Conservation (phyloP, 2,797 vertebrate genomes). For the Lithobates pipiens region DNA sequence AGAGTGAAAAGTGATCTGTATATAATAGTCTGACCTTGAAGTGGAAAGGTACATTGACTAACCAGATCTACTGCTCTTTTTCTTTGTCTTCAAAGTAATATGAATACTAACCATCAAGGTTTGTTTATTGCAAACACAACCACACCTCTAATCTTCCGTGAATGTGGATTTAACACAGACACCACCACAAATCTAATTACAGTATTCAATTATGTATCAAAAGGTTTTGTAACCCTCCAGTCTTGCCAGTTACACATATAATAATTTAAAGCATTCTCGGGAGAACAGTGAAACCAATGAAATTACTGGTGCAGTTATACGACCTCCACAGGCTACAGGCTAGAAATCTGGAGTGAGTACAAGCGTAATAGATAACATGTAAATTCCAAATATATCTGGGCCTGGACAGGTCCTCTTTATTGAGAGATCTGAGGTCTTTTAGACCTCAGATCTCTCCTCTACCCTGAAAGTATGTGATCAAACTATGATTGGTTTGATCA, state of each 20-base stretch:
- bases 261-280: too few relatives aligned
- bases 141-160: background rate
- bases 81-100: background rate
- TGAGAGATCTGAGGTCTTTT: too few relatives aligned
- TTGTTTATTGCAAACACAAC: slow-evolving; percentile 35
- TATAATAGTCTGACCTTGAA: background rate
- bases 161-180: slow-evolving; percentile 1
- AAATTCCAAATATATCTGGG: background rate
- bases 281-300: background rate
- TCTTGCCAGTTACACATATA: background rate
- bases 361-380: background rate
- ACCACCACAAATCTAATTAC: background rate
- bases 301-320: background rate
- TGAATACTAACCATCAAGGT: background rate
- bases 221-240: background rate
- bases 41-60: background rate
- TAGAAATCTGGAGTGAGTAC: background rate
- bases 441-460: too few relatives aligned
- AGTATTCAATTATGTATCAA: background rate
- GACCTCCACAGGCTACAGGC: background rate
- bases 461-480: too few relatives aligned
- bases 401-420: too few relatives aligned
- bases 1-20: background rate
- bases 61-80: background rate
- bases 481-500: too few relatives aligned